phyloP scores from a whole-genome alignment of 2,113 vertebrate genomes.

The Struthidea cinerea region DNA sequence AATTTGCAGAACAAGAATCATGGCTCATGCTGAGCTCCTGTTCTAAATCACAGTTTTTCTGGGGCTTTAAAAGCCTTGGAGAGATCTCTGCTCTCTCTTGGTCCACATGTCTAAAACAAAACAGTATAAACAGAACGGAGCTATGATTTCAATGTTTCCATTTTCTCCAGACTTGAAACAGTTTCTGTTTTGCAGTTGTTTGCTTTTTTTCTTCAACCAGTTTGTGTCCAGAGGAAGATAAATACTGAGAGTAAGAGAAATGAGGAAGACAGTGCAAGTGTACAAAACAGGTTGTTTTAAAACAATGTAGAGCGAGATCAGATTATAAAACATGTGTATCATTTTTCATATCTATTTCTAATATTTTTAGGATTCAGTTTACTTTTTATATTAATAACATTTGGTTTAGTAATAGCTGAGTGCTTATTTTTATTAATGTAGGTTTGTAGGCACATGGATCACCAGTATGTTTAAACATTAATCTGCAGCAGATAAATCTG shows the following conservation, averaged over 20 bases:
- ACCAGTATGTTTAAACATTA: not conserved
- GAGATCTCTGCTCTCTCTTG: not conserved
- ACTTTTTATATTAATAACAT: not conserved
- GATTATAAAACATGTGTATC: not conserved
- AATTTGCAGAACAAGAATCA: not conserved
- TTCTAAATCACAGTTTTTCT: not conserved
- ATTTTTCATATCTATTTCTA: not conserved
- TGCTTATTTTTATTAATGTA: not conserved
- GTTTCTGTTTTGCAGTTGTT: not conserved
- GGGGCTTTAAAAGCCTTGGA: not conserved
- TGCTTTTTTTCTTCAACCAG: not conserved
- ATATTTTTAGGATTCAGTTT: not conserved
- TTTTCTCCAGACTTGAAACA: not conserved
- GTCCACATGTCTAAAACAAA: not conserved
- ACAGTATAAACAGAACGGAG: not conserved
- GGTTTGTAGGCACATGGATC: not conserved
- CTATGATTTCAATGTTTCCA: not conserved
- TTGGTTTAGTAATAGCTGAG: not conserved
- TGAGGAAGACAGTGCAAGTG: not conserved
- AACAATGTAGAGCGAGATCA: not conserved
- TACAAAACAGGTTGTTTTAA: not conserved
- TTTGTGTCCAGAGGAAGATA: not conserved
- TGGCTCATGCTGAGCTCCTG: not conserved
- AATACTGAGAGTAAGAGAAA: not conserved
- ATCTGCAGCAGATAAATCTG: not conserved